phyloP scores from a whole-genome alignment of 2,888 invertebrate species.

The Lymantria dispar region DNA sequence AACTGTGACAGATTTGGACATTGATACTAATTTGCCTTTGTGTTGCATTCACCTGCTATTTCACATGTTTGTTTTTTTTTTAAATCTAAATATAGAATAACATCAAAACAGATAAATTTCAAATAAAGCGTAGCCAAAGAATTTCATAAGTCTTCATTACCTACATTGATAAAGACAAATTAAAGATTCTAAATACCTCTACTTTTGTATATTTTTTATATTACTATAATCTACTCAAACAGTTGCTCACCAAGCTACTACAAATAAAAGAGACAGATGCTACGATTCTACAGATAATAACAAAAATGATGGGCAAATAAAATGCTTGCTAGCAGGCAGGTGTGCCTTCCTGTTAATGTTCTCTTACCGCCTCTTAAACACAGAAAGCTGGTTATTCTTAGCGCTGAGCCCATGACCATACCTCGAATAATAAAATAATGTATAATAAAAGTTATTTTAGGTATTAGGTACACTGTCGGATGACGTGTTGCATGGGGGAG shows the following conservation, averaged over 20 bases:
- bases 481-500: slow-evolving; percentile 42
- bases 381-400: slow-evolving; percentile 8
- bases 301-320: not conserved
- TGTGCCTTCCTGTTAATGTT: not conserved
- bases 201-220: too few species aligned
- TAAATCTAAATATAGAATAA: too few species aligned
- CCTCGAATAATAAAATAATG: slow-evolving; percentile 11
- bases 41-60: slow-evolving; percentile 14
- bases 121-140: too few species aligned
- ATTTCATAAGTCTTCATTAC: too few species aligned
- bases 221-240: too few species aligned
- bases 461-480: slow-evolving; percentile 14
- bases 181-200: too few species aligned
- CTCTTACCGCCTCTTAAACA: slow-evolving; percentile 1
- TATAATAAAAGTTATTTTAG: slow-evolving; percentile 22
- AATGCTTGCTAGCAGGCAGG: slow-evolving; percentile 3
- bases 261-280: not conserved
- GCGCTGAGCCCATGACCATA: slow-evolving; percentile 4
- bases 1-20: slow-evolving; percentile 49
- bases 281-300: not conserved
- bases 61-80: not conserved
- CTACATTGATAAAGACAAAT: too few species aligned
- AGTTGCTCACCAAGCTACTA: not conserved
- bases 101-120: too few species aligned
- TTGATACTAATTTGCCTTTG: slow-evolving; percentile 43